phyloP scores from a whole-genome alignment of 2,113 vertebrate species.

The Chrysochloris asiatica region DNA sequence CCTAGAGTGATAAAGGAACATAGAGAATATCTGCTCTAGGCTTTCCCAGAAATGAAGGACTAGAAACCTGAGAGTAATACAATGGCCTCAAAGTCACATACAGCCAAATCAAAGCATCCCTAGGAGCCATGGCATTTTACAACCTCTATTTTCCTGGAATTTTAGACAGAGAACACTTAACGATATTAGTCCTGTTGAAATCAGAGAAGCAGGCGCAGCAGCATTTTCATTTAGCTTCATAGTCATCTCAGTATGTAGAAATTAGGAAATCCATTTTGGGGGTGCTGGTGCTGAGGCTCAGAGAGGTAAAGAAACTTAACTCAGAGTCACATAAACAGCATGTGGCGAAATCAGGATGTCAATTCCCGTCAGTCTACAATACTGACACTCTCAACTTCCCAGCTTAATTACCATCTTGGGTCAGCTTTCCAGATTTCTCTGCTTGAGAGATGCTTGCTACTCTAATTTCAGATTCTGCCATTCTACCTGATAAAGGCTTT shows the following conservation, averaged over 20 bases:
- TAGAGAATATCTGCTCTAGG: neutral
- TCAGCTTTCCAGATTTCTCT: neutral
- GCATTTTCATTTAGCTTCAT: neutral
- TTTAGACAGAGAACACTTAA: neutral
- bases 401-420: neutral
- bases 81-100: neutral
- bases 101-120: neutral
- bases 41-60: neutral
- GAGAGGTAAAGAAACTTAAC: neutral
- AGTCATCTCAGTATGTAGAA: neutral
- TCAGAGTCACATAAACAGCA: neutral
- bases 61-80: neutral
- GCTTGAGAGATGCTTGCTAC: neutral
- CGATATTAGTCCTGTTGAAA: neutral
- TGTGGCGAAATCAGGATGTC: neutral
- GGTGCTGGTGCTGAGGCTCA: neutral
- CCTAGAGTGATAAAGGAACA: neutral
- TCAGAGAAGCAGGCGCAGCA: neutral
- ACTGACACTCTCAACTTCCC: neutral
- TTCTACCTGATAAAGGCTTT: neutral
- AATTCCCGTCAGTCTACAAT: neutral
- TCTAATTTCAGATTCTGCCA: neutral
- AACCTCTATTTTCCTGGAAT: conserved; percentile 7
- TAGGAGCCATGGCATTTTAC: neutral
- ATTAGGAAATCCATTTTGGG: neutral